These are phyloP conservation scores for Sebastes kiyomatsui DNA, from an alignment of 2,797 vertebrate genomes.

Conservation along the genomic window DNA sequence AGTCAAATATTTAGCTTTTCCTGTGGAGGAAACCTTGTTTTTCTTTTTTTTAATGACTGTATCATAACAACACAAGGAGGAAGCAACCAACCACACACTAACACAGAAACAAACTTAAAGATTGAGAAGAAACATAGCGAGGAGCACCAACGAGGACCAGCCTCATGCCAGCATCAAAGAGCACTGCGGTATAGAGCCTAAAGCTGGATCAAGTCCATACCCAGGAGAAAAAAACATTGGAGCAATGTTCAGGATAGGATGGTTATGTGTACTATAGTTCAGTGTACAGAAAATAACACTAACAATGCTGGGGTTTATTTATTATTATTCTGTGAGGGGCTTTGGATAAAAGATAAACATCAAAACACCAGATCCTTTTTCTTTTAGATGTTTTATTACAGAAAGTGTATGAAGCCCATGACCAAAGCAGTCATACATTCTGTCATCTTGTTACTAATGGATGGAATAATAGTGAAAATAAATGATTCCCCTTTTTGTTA, in stretches of 20 bases:
- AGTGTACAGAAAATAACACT: not conserved
- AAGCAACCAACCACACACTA: not conserved
- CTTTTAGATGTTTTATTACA: too few species aligned
- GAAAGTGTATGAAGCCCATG: too few species aligned
- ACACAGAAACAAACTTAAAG: slow-evolving; percentile 26
- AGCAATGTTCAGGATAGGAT: not conserved
- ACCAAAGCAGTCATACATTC: too few species aligned
- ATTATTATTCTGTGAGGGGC: not conserved
- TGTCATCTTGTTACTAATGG: too few species aligned
- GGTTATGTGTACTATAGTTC: not conserved
- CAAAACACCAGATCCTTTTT: not conserved
- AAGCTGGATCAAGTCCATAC: not conserved
- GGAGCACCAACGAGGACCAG: slow-evolving; percentile 25
- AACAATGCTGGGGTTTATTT: not conserved
- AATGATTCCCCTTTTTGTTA: too few species aligned
- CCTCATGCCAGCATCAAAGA: slow-evolving; percentile 26
- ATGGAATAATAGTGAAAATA: too few species aligned
- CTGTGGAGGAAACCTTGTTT: not conserved
- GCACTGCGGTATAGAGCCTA: slow-evolving; percentile 17
- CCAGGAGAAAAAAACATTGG: not conserved
- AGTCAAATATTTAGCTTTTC: not conserved
- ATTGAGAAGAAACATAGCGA: not conserved
- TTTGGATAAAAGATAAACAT: not conserved
- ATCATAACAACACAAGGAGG: slow-evolving; percentile 4
- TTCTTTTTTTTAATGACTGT: not conserved